Evolutionary conservation across 1,140 invertebrate species (phyloP), one percentile per base, ranked within the genome.

Genomic region (Cydia splendana): DNA sequence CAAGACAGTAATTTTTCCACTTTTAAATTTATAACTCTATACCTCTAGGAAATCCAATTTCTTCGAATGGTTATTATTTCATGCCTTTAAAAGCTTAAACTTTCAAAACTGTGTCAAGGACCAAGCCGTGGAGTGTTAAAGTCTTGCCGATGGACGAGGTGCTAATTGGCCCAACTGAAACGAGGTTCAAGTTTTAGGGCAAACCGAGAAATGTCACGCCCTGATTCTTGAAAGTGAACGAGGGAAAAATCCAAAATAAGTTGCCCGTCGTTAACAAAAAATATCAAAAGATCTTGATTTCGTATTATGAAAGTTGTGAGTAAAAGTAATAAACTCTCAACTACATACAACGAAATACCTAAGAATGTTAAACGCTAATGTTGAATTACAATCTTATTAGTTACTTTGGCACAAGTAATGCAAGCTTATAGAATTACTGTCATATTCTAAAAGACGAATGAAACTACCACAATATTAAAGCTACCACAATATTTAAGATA

Each of bases 111-210:
- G n/a, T 71, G 67, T 71, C 67, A 71, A 71, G 67, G 6, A 9
- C 10, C 0, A 2, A 15, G 30, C 65, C 67, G 67, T 13, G 15
- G 28, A 67, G 28, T 67, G 38, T 9, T 38, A 12, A 71, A 71
- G 38, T 38, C 67, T 38, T 71, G 67, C 67, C 65, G 38, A 71
- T 38, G 38, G n/a, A 38, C 67, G 34, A 71, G 67, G 67, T 71
- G 67, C 67, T 71, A 71, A 71, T 71, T 71, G 67, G 38, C 34
- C n/a, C 34, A 71, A 71, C 67, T 71, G 67, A 71, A 71, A 38
- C n/a, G 34, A n/a, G 34, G 34, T 71, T 71, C 34, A 71, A 71
- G 67, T 45, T 71, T 67, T 42, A 71, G 67, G 67, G 67, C n/a
- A 71, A 38, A 71, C 9, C 9, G 34, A 71, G 67, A 71, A 71